Evolutionary conservation across 2,113 vertebrate genomes (phyloP).

Genomic region (Labeo rohita): DNA sequence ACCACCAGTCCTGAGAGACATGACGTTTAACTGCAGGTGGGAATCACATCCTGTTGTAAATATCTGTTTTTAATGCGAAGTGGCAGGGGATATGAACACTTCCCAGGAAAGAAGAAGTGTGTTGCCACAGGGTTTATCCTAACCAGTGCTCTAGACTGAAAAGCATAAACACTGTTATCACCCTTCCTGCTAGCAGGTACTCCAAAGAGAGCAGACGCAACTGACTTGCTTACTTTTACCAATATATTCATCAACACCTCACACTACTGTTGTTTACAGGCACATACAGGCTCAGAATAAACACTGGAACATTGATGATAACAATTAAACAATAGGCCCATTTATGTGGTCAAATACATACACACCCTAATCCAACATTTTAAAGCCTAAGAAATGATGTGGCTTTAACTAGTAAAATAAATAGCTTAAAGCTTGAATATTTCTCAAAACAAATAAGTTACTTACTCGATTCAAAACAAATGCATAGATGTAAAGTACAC

Average conservation of each 20-base stretch:
- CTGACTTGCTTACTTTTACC: conserved; percentile 15
- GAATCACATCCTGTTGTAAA: conserved; percentile 42
- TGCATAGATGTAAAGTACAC: not conserved
- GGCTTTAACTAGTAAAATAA: not conserved
- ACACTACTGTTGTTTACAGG: not conserved
- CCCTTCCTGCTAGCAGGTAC: conserved; percentile 55
- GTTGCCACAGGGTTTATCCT: conserved; percentile 67
- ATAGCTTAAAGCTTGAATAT: not conserved
- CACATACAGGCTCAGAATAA: not conserved
- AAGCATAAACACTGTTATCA: conserved; percentile 70
- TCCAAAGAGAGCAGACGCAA: not conserved
- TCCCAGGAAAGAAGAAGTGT: conserved; percentile 62
- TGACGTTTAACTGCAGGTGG: conserved; percentile 19
- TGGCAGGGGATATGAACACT: conserved; percentile 58
- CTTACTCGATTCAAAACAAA: not conserved
- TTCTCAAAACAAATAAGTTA: not conserved
- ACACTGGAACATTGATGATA: not conserved
- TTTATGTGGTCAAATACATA: not conserved
- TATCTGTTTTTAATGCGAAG: conserved; percentile 59
- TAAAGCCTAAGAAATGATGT: not conserved
- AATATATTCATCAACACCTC: conserved; percentile 5
- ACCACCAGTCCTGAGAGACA: not conserved
- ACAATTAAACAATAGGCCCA: not conserved
- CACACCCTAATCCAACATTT: not conserved
- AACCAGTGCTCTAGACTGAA: conserved; percentile 65